phyloP scores from a whole-genome alignment of 1,140 invertebrate genomes.

The Heliconius hermathena region DNA sequence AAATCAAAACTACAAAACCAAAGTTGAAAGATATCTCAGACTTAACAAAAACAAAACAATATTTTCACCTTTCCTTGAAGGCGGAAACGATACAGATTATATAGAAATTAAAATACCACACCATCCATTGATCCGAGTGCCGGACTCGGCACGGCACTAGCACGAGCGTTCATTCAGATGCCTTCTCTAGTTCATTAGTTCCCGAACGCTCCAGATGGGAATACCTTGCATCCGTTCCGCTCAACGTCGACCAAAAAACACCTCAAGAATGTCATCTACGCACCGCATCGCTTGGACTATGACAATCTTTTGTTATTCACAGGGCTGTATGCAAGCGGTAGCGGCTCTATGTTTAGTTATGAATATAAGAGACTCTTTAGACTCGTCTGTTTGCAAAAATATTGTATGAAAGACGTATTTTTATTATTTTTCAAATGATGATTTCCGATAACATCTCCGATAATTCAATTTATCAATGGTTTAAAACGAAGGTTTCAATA shows the following conservation, averaged over 20 bases:
- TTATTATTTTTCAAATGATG: too few relatives aligned
- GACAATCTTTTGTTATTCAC: slow-evolving; percentile 45
- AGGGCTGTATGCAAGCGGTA: slow-evolving; percentile 45
- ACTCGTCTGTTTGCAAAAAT: not conserved
- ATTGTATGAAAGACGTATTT: too few relatives aligned
- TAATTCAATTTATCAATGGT: too few relatives aligned
- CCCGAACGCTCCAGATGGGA: slow-evolving; percentile 58
- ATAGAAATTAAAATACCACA: slow-evolving; percentile 44
- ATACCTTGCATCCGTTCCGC: slow-evolving; percentile 72
- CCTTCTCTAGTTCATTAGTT: slow-evolving; percentile 55
- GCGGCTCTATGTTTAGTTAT: not conserved
- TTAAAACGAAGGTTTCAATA: too few relatives aligned
- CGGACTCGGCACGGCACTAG: slow-evolving; percentile 27
- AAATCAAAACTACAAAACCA: not conserved
- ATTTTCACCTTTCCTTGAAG: slow-evolving; percentile 3
- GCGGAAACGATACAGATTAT: slow-evolving; percentile 34
- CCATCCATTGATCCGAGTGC: slow-evolving; percentile 40
- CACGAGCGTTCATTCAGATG: slow-evolving; percentile 42
- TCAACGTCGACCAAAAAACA: slow-evolving; percentile 66
- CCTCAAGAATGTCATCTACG: slow-evolving; percentile 73
- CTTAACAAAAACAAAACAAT: slow-evolving; percentile 1
- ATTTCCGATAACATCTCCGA: too few relatives aligned
- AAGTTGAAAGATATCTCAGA: not conserved
- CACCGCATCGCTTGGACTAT: slow-evolving; percentile 45
- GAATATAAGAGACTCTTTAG: not conserved